Percentiles rank a stretch among this genome's conserved stretches.
These are phyloP conservation scores for Agelas oroides DNA, from an alignment of 37 sponge, comb jelly and placozoan genomes.

Conservation along the genomic window DNA sequence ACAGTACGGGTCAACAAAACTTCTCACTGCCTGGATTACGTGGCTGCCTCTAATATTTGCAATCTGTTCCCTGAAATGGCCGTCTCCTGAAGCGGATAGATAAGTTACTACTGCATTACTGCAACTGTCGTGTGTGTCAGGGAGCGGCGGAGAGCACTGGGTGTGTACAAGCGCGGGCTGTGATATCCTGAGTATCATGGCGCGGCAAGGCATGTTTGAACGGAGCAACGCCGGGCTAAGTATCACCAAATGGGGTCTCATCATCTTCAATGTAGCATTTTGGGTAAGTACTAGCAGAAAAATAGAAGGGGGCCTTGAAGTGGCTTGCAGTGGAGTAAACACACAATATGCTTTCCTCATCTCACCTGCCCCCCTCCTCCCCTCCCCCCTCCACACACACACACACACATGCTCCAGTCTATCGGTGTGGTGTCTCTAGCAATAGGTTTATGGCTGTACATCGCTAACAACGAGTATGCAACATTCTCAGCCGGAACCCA, in stretches of 20 bases:
- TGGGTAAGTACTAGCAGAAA: conserved; percentile 58
- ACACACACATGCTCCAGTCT: conserved; percentile 22
- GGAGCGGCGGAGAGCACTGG: no score
- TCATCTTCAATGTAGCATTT: conserved; percentile 55
- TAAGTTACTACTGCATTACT: no score
- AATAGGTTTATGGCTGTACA: conserved; percentile 65
- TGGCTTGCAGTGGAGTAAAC: neutral
- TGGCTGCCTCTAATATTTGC: no score
- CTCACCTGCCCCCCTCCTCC: no score
- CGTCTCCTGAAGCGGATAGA: no score
- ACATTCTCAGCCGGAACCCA: conserved; percentile 31
- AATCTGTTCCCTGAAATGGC: no score
- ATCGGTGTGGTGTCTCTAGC: conserved; percentile 53
- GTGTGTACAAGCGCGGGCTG: no score
- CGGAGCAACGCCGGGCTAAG: conserved; percentile 10
- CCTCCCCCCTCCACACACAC: conserved; percentile 11
- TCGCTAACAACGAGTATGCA: conserved; percentile 55
- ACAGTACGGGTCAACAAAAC: no score
- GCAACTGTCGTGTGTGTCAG: no score
- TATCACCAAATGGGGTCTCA: conserved; percentile 51
- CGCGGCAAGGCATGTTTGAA: conserved; percentile 54
- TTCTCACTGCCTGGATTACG: no score
- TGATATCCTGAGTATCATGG: neutral
- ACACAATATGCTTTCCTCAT: no score
- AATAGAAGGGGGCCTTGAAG: neutral